Conservation (phyloP, 2,797 vertebrate genomes). For the Chiroxiphia lanceolata region DNA sequence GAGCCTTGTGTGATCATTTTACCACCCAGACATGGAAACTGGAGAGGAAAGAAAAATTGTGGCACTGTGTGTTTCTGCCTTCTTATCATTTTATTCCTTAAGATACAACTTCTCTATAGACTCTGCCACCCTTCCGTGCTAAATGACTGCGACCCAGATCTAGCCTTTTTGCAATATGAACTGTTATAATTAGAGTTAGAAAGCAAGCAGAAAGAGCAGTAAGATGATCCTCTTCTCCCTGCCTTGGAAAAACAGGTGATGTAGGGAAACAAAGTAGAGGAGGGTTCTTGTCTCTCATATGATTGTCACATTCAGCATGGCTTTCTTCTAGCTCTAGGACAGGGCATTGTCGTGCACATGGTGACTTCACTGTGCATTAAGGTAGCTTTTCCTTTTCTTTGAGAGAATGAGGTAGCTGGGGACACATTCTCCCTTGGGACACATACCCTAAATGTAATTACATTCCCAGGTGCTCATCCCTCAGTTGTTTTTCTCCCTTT, state of each 20-base stretch:
- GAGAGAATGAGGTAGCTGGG: neutral
- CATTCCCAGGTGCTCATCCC: neutral
- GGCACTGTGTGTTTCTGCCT: neutral
- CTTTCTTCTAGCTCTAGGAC: neutral
- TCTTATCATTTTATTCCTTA: neutral
- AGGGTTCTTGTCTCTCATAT: neutral
- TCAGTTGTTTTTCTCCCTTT: neutral
- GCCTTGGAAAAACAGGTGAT: neutral
- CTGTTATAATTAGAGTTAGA: neutral
- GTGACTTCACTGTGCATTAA: neutral
- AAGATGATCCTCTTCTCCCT: neutral
- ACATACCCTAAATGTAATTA: neutral
- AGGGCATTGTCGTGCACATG: neutral
- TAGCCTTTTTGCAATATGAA: neutral
- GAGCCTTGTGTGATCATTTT: neutral
- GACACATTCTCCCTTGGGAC: neutral
- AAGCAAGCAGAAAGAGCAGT: neutral
- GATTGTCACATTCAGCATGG: neutral
- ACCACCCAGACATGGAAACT: neutral
- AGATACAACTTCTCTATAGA: neutral
- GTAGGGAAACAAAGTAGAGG: neutral
- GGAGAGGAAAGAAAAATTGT: neutral
- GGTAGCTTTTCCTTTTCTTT: neutral
- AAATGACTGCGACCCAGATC: neutral
- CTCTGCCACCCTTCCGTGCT: neutral